A percentile compares a stretch with the other conserved stretches of the same genome.
Evolutionary conservation across 1,140 invertebrate species (phyloP).

Genomic region (Pteromalus puparum): DNA sequence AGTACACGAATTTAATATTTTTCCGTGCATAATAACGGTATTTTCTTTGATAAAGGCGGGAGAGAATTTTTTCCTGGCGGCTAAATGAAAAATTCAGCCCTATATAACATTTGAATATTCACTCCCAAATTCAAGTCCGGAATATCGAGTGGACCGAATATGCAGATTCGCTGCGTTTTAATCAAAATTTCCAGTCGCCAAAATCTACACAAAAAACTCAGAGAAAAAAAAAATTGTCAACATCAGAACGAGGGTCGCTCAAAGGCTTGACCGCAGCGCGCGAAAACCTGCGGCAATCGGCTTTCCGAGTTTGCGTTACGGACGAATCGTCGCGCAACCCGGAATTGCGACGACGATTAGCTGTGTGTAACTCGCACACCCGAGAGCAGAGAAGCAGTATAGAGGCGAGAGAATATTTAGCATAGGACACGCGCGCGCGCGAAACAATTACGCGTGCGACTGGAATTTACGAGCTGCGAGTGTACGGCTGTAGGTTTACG

Average conservation of each 20-base stretch:
- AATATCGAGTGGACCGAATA: too few species aligned
- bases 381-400: not conserved
- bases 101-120: too few species aligned
- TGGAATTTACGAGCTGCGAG: conserved; percentile 29
- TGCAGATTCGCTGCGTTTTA: too few species aligned
- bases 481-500: too few species aligned
- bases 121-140: too few species aligned
- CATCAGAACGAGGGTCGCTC: not conserved
- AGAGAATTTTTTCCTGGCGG: too few species aligned
- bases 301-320: conserved; percentile 30
- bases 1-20: too few species aligned
- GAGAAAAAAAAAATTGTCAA: not conserved
- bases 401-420: not conserved
- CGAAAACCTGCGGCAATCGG: conserved; percentile 14
- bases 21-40: too few species aligned
- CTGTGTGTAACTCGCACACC: not conserved
- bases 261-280: not conserved
- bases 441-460: conserved; percentile 22
- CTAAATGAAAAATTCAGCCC: too few species aligned
- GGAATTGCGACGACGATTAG: conserved; percentile 24
- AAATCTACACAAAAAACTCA: too few species aligned
- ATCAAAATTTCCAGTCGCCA: too few species aligned
- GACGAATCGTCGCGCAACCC: not conserved
- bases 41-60: too few species aligned
- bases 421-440: not conserved